A percentile compares a stretch with the other conserved stretches of the same genome.
These are phyloP conservation scores for Dryococelus australis DNA, from an alignment of 2,888 invertebrate genomes.

Conservation along the genomic window DNA sequence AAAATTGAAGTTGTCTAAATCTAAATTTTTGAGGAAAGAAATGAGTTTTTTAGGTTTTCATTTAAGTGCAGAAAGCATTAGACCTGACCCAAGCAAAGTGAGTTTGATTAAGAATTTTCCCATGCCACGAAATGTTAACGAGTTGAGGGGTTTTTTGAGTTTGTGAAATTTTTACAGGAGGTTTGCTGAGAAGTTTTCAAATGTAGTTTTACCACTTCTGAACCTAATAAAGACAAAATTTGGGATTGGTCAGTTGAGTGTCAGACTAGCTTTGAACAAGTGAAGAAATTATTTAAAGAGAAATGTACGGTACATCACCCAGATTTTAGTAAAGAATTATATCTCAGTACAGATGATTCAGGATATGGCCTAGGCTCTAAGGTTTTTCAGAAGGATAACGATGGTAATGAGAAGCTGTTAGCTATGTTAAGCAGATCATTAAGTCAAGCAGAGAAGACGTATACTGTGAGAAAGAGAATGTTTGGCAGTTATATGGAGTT, in stretches of 20 bases:
- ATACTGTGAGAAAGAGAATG: constrained; percentile 17
- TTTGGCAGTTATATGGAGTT: constrained; percentile 1
- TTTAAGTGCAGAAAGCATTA: background rate
- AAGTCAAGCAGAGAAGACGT: background rate
- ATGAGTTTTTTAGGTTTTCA: background rate
- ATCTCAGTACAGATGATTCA: constrained; percentile 44
- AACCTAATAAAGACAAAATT: background rate
- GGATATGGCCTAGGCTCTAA: constrained; percentile 44
- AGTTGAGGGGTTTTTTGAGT: background rate
- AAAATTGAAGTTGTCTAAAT: constrained; percentile 50
- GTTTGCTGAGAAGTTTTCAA: background rate
- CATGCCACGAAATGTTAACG: background rate
- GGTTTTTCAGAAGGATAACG: constrained; percentile 31
- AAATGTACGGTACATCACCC: constrained; percentile 42
- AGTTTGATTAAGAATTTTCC: background rate
- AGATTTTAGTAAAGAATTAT: constrained; percentile 42
- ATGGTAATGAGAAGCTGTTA: background rate
- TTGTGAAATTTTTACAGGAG: background rate
- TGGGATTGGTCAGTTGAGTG: too few relatives aligned
- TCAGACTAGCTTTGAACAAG: background rate
- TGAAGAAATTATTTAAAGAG: background rate
- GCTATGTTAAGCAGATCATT: background rate
- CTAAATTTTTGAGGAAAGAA: constrained; percentile 43
- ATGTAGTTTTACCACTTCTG: background rate
- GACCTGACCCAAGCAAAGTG: background rate